A percentile compares a stretch with the other conserved stretches of the same genome.
Conservation (phyloP, 2,797 vertebrate genomes). For the Protonibea diacanthus region DNA sequence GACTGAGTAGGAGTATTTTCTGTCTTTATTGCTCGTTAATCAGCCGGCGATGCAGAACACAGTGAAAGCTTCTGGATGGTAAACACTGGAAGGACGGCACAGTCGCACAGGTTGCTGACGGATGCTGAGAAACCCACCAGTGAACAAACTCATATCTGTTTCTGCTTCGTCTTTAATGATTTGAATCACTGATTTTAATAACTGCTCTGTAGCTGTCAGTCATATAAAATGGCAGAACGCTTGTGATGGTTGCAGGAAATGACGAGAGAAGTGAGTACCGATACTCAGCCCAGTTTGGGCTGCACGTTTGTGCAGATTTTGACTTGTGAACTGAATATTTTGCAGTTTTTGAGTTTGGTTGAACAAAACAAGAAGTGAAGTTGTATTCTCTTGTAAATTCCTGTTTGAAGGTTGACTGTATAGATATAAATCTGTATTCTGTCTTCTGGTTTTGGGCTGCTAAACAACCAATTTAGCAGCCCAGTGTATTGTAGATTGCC, state of each 20-base stretch:
- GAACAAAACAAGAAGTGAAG: background rate
- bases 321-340: too few relatives aligned
- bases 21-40: constrained; percentile 14
- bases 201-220: too few relatives aligned
- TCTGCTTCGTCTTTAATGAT: background rate
- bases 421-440: background rate
- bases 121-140: background rate
- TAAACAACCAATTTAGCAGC: background rate
- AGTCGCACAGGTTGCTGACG: background rate
- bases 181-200: background rate
- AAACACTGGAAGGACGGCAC: constrained; percentile 15
- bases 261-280: too few relatives aligned
- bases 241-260: background rate
- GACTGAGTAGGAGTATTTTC: background rate
- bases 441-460: background rate
- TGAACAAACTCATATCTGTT: too few relatives aligned
- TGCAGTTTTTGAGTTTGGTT: background rate
- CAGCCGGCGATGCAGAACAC: constrained; percentile 8
- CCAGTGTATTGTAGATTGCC: background rate
- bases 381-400: background rate
- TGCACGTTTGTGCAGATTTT: background rate
- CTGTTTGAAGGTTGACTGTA: background rate
- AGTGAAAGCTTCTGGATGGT: constrained; percentile 12
- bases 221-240: too few relatives aligned
- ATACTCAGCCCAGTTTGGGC: too few relatives aligned